phyloP scores from a whole-genome alignment of 1,140 invertebrate species.

The Trissolcus basalis region DNA sequence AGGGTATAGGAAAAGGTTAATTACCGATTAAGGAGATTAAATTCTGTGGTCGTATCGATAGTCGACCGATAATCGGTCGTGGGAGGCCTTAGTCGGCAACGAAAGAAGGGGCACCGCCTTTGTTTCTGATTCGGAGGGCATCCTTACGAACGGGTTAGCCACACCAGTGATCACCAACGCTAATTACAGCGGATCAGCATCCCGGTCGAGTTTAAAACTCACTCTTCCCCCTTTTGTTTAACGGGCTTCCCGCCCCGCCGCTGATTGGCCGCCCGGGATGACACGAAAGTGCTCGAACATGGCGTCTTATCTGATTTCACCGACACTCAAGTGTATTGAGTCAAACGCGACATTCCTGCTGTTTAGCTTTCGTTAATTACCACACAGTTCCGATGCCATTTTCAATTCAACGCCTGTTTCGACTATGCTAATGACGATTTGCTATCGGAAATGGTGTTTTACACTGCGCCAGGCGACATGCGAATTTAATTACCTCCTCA shows the following conservation, averaged over 20 bases:
- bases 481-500: slow-evolving; percentile 20
- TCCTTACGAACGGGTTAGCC: slow-evolving; percentile 65
- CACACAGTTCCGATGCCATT: slow-evolving; percentile 29
- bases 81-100: slow-evolving; percentile 57
- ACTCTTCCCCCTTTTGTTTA: slow-evolving; percentile 65
- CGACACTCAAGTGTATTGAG: slow-evolving; percentile 46
- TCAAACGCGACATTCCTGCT: slow-evolving; percentile 50
- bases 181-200: slow-evolving; percentile 74
- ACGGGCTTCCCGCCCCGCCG: slow-evolving; percentile 58
- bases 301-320: slow-evolving; percentile 75
- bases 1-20: slow-evolving; percentile 52
- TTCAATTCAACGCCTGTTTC: slow-evolving; percentile 46
- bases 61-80: slow-evolving; percentile 56
- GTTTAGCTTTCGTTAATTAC: slow-evolving; percentile 59
- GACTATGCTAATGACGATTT: slow-evolving; percentile 36
- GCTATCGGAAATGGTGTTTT: slow-evolving; percentile 38
- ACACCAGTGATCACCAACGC: slow-evolving; percentile 74
- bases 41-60: slow-evolving; percentile 61
- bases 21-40: slow-evolving; percentile 63
- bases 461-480: slow-evolving; percentile 9
- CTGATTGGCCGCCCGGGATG: slow-evolving; percentile 71
- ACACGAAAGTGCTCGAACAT: slow-evolving; percentile 75
- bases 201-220: slow-evolving; percentile 72
- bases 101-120: slow-evolving; percentile 59
- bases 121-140: slow-evolving; percentile 63